Conservation (phyloP, 2,888 invertebrate species). For the Spilosoma lubricipeda region DNA sequence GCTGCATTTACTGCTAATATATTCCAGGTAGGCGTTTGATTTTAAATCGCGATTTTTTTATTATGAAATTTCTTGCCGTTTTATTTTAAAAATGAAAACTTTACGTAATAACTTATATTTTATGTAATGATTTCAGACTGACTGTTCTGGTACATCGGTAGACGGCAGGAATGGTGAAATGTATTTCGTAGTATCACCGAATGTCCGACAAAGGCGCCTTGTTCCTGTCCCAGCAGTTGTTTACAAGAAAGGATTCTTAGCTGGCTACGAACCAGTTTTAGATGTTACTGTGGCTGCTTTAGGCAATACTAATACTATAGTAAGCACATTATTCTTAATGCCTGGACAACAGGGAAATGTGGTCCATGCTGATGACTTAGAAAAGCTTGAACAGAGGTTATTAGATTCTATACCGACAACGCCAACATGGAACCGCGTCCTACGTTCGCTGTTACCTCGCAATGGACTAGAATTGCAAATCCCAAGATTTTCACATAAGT, state of each 20-base stretch:
- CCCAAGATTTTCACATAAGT: slow-evolving; percentile 93
- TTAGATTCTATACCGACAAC: slow-evolving; percentile 89
- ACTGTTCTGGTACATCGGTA: slow-evolving; percentile 91
- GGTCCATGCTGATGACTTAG: slow-evolving; percentile 92
- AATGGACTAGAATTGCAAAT: slow-evolving; percentile 93
- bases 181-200: slow-evolving; percentile 94
- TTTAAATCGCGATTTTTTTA: not conserved
- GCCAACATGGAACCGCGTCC: slow-evolving; percentile 90
- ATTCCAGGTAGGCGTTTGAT: slow-evolving; percentile 87
- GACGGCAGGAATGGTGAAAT: slow-evolving; percentile 94
- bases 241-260: slow-evolving; percentile 91
- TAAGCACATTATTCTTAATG: slow-evolving; percentile 93
- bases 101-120: slow-evolving; percentile 14
- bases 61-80: not conserved
- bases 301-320: slow-evolving; percentile 89
- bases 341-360: slow-evolving; percentile 94
- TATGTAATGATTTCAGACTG: slow-evolving; percentile 87
- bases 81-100: not conserved
- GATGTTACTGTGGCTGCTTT: slow-evolving; percentile 94
- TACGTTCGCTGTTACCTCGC: slow-evolving; percentile 91
- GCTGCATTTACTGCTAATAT: slow-evolving; percentile 94
- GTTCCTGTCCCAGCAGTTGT: slow-evolving; percentile 94
- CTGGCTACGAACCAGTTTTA: slow-evolving; percentile 93
- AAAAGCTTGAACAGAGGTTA: slow-evolving; percentile 90
- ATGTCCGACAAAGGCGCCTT: slow-evolving; percentile 91